Evolutionary conservation across 2,888 invertebrate genomes (phyloP).

Genomic region (Dysmachus trigonus): DNA sequence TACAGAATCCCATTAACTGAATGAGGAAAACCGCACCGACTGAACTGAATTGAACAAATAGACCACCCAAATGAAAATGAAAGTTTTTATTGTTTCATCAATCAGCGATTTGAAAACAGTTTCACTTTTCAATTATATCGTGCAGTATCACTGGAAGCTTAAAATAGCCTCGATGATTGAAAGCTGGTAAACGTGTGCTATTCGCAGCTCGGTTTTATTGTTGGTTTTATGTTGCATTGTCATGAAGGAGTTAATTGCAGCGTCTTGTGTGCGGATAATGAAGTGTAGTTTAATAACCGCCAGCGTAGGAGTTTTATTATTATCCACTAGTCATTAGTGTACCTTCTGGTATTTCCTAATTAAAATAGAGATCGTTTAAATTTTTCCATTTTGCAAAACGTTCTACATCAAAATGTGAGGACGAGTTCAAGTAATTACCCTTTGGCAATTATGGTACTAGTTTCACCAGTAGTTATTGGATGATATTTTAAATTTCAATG

Average conservation of each 20-base stretch:
- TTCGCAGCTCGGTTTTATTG: neutral
- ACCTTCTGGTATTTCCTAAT: neutral
- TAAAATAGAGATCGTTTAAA: neutral
- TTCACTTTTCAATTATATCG: neutral
- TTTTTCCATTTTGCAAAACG: neutral
- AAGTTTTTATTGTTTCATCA: conserved; percentile 22
- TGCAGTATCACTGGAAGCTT: neutral
- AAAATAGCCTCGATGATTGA: neutral
- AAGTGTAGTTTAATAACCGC: neutral
- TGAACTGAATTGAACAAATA: neutral
- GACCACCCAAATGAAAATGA: conserved; percentile 24
- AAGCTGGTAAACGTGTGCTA: neutral
- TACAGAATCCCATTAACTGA: neutral
- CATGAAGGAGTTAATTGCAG: neutral
- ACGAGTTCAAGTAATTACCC: neutral
- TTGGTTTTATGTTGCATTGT: neutral
- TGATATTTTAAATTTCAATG: neutral
- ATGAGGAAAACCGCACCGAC: neutral
- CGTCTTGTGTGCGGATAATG: neutral
- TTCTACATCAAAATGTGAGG: neutral
- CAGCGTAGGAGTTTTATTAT: neutral
- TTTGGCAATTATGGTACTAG: neutral
- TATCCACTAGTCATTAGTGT: neutral
- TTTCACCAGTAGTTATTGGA: neutral
- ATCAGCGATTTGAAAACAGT: conserved; percentile 1